phyloP scores from a whole-genome alignment of 2,888 invertebrate genomes.

The Drosophila villosipedis region DNA sequence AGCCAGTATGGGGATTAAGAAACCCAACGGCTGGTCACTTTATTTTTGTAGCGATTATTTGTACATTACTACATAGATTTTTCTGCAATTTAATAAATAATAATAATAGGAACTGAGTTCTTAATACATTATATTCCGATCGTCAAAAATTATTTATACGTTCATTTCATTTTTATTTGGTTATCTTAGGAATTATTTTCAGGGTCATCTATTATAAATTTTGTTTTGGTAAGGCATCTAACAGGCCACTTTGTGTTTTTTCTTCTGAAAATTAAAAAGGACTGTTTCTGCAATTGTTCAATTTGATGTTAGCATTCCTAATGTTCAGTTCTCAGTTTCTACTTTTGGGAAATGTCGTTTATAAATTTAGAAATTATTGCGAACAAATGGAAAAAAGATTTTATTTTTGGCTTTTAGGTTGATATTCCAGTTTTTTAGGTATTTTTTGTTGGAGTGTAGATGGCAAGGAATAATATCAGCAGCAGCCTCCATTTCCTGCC shows the following conservation, averaged over 20 bases:
- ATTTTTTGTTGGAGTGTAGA: constrained; percentile 4
- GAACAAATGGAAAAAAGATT: background rate
- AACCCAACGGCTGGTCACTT: background rate
- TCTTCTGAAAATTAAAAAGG: background rate
- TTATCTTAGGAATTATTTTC: background rate
- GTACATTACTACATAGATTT: background rate
- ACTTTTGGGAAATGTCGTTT: background rate
- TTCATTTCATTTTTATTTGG: background rate
- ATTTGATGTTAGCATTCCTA: background rate
- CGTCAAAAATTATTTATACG: background rate
- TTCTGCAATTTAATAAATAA: background rate
- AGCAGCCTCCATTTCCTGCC: constrained; percentile 65
- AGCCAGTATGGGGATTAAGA: constrained; percentile 17
- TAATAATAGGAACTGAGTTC: background rate
- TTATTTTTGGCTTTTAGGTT: background rate
- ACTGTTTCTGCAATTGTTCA: background rate
- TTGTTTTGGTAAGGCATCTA: background rate
- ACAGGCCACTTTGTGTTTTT: background rate
- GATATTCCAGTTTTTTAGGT: background rate
- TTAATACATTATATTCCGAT: background rate
- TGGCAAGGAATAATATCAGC: constrained; percentile 28
- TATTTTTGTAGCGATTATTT: background rate
- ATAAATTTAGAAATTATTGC: background rate
- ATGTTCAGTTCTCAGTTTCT: background rate
- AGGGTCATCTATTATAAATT: background rate